A percentile compares a stretch with the other conserved stretches of the same genome.
These are phyloP conservation scores for Drosophila bipectinata DNA, from an alignment of 1,140 invertebrate genomes.

Conservation along the genomic window DNA sequence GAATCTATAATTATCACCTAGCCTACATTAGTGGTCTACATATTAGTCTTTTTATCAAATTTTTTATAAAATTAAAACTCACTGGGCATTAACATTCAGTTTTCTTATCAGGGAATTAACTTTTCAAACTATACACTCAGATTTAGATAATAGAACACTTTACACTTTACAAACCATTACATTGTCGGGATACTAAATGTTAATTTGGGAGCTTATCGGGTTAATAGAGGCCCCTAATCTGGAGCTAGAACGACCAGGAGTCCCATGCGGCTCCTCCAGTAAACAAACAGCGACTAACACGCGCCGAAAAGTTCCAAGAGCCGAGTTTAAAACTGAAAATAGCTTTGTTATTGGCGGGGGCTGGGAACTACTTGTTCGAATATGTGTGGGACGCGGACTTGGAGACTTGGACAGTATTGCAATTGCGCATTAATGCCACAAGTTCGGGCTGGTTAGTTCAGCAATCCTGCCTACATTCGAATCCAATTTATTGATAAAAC, in stretches of 20 bases:
- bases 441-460: slow-evolving; percentile 58
- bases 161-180: background rate
- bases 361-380: slow-evolving; percentile 28
- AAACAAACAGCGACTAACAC: slow-evolving; percentile 51
- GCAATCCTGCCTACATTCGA: slow-evolving; percentile 52
- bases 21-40: background rate
- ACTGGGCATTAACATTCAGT: slow-evolving; percentile 17
- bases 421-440: slow-evolving; percentile 68
- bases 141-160: background rate
- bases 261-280: slow-evolving; percentile 40
- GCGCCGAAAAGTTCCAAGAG: slow-evolving; percentile 46
- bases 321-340: slow-evolving; percentile 45
- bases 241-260: slow-evolving; percentile 20
- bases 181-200: background rate
- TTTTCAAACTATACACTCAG: slow-evolving; percentile 16
- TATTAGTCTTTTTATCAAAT: too few relatives aligned
- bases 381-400: slow-evolving; percentile 38
- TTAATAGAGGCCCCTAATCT: background rate
- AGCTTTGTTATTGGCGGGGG: slow-evolving; percentile 39
- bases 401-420: slow-evolving; percentile 58
- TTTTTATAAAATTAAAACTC: background rate
- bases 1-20: too few relatives aligned
- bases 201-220: background rate
- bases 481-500: slow-evolving; percentile 79
- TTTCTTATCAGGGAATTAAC: slow-evolving; percentile 20